A percentile compares a stretch with the other conserved stretches of the same genome.
phyloP scores from a whole-genome alignment of 2,113 vertebrate species.

The Arizona elegans region DNA sequence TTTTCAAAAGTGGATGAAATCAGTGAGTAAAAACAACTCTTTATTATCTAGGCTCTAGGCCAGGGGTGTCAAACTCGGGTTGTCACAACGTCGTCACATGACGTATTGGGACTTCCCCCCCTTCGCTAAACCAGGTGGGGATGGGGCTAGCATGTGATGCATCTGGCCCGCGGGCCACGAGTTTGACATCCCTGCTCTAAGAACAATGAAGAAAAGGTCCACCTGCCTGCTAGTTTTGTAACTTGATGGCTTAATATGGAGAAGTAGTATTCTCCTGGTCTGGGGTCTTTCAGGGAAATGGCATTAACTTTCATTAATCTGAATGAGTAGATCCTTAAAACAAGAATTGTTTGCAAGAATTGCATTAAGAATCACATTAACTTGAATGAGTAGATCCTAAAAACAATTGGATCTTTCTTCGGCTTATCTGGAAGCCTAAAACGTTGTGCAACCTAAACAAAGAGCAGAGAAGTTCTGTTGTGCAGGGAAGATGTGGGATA shows the following conservation, averaged over 20 bases:
- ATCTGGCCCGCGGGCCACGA: too few species aligned
- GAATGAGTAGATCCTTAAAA: neutral
- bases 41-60: neutral
- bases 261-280: neutral
- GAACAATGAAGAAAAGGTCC: neutral
- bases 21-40: neutral
- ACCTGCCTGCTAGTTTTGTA: neutral
- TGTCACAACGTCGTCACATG: fast-evolving
- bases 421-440: neutral
- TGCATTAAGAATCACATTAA: too few species aligned
- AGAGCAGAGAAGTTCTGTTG: neutral
- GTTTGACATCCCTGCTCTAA: too few species aligned
- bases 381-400: too few species aligned
- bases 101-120: too few species aligned
- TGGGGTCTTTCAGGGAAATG: neutral
- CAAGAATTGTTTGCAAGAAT: too few species aligned
- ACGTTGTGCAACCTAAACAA: neutral
- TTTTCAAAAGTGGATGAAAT: neutral
- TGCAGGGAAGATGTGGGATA: neutral
- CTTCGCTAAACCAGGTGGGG: too few species aligned
- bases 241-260: neutral
- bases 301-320: neutral
- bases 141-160: fast-evolving
- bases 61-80: too few species aligned
- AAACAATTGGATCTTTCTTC: neutral